Percentiles rank a stretch among this genome's conserved stretches.
Conservation (phyloP, 2,113 vertebrate genomes). For the Solea senegalensis region DNA sequence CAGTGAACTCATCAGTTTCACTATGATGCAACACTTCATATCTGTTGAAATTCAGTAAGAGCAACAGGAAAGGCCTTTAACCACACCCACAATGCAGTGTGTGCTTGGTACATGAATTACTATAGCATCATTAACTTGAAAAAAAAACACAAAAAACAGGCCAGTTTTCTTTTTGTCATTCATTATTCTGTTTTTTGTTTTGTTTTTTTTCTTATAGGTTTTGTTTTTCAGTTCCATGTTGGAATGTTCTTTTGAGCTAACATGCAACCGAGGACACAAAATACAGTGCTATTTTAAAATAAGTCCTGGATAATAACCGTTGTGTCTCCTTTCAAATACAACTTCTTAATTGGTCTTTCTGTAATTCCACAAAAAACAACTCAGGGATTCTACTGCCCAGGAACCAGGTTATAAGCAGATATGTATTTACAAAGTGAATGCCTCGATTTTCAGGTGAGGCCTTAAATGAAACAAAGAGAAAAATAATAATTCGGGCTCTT, state of each 20-base stretch:
- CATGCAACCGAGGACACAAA: background rate
- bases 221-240: background rate
- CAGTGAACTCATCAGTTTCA: too few species aligned
- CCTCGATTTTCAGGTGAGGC: too few species aligned
- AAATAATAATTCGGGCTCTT: too few species aligned
- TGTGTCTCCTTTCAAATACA: slow-evolving; percentile 2
- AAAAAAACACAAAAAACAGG: background rate
- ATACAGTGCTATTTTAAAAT: background rate
- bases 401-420: too few species aligned
- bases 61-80: too few species aligned
- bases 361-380: background rate
- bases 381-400: background rate
- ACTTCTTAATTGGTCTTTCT: background rate
- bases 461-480: background rate
- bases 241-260: background rate
- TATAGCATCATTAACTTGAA: background rate
- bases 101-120: background rate
- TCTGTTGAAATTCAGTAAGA: too few species aligned
- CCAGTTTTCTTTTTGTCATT: too few species aligned
- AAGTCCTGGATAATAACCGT: background rate
- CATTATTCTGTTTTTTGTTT: too few species aligned
- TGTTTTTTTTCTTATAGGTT: too few species aligned
- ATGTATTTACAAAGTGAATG: too few species aligned
- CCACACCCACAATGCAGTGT: background rate
- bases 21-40: too few species aligned